These are phyloP conservation scores for Panagrolaimus sp. DNA, from an alignment of 1,140 invertebrate genomes.

Conservation along the genomic window DNA sequence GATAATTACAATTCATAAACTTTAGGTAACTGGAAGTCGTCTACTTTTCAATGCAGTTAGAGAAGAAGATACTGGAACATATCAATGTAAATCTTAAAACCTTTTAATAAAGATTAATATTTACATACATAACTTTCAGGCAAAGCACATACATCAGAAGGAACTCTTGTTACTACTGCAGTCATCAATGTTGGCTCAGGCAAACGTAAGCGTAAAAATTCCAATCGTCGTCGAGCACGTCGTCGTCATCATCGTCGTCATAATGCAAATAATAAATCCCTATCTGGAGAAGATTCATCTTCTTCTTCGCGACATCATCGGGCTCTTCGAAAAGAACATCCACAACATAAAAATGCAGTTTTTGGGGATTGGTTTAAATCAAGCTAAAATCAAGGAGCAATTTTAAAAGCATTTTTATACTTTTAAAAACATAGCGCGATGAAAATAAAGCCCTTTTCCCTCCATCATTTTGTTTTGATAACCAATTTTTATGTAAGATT, in stretches of 20 bases:
- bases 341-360: conserved; percentile 12
- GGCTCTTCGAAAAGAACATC: conserved; percentile 5
- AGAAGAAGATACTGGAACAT: conserved; percentile 52
- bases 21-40: conserved; percentile 54
- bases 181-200: conserved; percentile 48
- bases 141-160: conserved; percentile 34
- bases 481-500: not conserved
- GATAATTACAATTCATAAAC: not conserved
- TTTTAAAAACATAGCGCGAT: not conserved
- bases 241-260: not conserved
- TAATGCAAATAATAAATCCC: not conserved
- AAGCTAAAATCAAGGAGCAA: not conserved
- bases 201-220: conserved; percentile 56
- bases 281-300: not conserved
- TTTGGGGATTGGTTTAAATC: conserved; percentile 12
- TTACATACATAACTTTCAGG: not conserved
- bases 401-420: not conserved
- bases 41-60: conserved; percentile 51
- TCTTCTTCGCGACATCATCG: not conserved
- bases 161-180: conserved; percentile 42
- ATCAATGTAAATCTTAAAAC: conserved; percentile 45
- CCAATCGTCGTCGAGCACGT: not conserved
- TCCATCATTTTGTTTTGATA: not conserved
- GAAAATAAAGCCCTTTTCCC: not conserved
- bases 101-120: conserved; percentile 14